Evolutionary conservation across 1,140 invertebrate genomes (phyloP), one percentile per base, ranked within the genome.

Genomic region (Patella vulgata): DNA sequence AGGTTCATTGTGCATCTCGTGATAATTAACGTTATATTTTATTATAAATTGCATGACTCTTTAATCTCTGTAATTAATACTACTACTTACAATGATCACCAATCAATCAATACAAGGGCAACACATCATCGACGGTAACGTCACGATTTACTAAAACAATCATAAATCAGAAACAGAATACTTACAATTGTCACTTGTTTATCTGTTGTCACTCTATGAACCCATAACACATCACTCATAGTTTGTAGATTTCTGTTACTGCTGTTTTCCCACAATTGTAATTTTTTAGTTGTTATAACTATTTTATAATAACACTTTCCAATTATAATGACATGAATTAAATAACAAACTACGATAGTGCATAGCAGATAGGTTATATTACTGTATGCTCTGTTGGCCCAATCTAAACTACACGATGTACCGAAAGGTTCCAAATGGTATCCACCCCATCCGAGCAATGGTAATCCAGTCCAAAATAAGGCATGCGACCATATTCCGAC

Each of bases 381-480:
- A 30, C 6, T 5, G n/a, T 36, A 19, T 8, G 17, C 30, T 11
- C 25, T 6, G 21, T 28, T 23, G 12, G 23, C 23, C 68, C 68
- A 70, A 30, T 66, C 58, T 11, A 70, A 14, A 27, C 44, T 66
- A 44, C 68, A 70, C 1, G 68, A 58, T 4, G 60, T 62, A 21
- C 55, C 51, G 36, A 66, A 70, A n/a, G 63, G 55, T 48, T 70
- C 68, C 9, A 44, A 44, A 2, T 47, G 55, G 56, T 70, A 70
- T 23, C 33, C 17, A 33, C 48, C 53, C 68, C 68, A 70, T 1
- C 68, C 68, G 21, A 66, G 30, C n/a, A 70, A 51, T 1, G 68
- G 68, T 12, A 59, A 42, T 19, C 42, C 17, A 12, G 62, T 55
- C 67, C 67, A 69, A 9, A 66, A 14, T 11, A 54, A 27, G 23